These are phyloP conservation scores for Lomographa bimaculata DNA, from an alignment of 2,888 invertebrate species.

Conservation along the genomic window DNA sequence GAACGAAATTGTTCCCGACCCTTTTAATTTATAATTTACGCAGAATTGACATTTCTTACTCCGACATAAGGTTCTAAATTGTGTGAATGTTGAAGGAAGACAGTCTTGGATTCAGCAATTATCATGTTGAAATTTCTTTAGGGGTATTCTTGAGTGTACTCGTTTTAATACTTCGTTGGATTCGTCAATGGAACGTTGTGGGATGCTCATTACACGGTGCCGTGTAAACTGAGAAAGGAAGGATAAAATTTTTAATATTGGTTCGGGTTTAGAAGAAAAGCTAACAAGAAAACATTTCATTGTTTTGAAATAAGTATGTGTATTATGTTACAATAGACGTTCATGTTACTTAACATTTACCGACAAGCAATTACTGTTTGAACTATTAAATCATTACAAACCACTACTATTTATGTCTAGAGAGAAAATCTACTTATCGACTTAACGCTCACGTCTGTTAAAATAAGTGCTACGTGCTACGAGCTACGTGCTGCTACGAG, in stretches of 20 bases:
- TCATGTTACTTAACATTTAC: too few species aligned
- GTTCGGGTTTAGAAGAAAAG: too few species aligned
- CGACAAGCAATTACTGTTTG: not conserved
- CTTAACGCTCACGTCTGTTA: constrained; percentile 3
- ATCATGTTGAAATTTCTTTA: constrained; percentile 3
- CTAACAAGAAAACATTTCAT: too few species aligned
- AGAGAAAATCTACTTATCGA: constrained; percentile 2
- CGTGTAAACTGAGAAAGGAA: not conserved
- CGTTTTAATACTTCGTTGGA: constrained; percentile 1
- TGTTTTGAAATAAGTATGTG: too few species aligned
- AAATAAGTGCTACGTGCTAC: constrained; percentile 5
- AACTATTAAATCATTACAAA: not conserved
- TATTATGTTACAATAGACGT: too few species aligned
- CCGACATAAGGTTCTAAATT: not conserved
- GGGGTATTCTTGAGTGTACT: not conserved
- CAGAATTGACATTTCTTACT: not conserved
- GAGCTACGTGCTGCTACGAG: constrained; percentile 5
- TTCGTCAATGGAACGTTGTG: not conserved
- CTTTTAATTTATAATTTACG: too few species aligned
- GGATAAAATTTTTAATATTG: too few species aligned
- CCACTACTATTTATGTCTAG: not conserved
- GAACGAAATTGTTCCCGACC: not conserved
- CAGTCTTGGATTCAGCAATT: not conserved
- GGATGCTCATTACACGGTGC: not conserved
- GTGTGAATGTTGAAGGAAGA: not conserved